Evolutionary conservation across 2,888 invertebrate species (phyloP), one percentile per base, ranked within the genome.

Genomic region (Dysmachus trigonus): DNA sequence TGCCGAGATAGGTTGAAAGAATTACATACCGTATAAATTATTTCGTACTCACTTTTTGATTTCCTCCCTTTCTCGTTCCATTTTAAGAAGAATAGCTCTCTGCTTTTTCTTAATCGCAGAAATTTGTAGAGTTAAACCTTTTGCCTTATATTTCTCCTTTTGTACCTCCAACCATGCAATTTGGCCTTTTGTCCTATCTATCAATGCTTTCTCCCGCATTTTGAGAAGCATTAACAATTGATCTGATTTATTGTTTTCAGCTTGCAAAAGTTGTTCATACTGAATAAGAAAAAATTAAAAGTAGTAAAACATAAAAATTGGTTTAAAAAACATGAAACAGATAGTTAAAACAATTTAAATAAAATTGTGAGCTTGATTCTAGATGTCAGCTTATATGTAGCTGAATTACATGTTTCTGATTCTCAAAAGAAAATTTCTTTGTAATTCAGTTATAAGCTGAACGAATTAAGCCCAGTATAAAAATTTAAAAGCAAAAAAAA

Each of bases 41-140:
- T 15, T 41, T 41, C 13, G 62, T 62, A 88, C 88, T 88, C 88
- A 94, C 94, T 94, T 93, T 90, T 94, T 93, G 91, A 96, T 95
- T 90, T 95, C 95, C 87, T 94, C 94, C 89, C 94, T 93, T 89
- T 95, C 95, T 89, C 95, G 94, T 89, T 95, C 94, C 87, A 95
- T 93, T 90, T 94, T 94, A 86, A 95, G 90, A 86, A 95, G 90
- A 86, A 96, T 92, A 0, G 94, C 95, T 86, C 95, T 91, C 90
- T 96, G 95, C 88, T 95, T 95, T 90, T 95, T 95, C 88, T 94
- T 94, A 33, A 95, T 93, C 1, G 94, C 90, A 0, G 94, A 93
- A 86, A 94, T 93, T 89, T 93, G 93, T 72, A 93, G 92, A 33
- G 93, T 91, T 79, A 93, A 92, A 0, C 94, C 94, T 81, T 93